phyloP scores from a whole-genome alignment of 2,797 vertebrate species.

The Chrosomus eos region DNA sequence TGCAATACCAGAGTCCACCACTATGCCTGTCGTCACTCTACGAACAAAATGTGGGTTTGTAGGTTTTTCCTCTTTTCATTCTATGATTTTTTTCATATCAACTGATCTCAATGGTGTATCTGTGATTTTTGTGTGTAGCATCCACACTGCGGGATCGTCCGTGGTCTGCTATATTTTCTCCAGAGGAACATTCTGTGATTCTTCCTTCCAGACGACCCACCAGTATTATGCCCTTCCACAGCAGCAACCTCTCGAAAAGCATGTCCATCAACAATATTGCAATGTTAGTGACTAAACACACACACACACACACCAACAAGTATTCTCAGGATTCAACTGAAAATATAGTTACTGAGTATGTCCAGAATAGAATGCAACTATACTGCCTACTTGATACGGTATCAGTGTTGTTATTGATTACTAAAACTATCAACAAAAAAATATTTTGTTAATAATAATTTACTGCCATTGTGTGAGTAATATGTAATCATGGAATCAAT shows the following conservation, averaged over 20 bases:
- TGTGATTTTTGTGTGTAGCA: constrained; percentile 69
- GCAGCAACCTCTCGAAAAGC: constrained; percentile 92
- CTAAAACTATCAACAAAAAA: not conserved
- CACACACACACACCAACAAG: not conserved
- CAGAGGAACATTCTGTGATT: constrained; percentile 80
- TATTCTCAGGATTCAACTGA: not conserved
- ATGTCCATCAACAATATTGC: constrained; percentile 98
- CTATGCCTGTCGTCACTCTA: constrained; percentile 86
- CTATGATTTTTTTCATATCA: not conserved
- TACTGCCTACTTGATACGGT: not conserved
- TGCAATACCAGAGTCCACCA: constrained; percentile 82
- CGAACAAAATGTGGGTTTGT: constrained; percentile 85
- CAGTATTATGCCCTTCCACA: constrained; percentile 81
- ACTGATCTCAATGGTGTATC: not conserved
- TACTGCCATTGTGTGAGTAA: too few species aligned
- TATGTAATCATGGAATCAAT: too few species aligned
- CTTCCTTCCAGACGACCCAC: constrained; percentile 79
- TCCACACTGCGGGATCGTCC: constrained; percentile 89
- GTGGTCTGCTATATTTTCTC: constrained; percentile 87
- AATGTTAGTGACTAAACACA: constrained; percentile 79
- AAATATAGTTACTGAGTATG: not conserved
- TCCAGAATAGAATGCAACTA: not conserved
- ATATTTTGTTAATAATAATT: too few species aligned
- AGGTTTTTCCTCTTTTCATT: not conserved
- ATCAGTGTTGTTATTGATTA: not conserved